Conservation (phyloP, 2,113 vertebrate species). For the Callospermophilus lateralis region DNA sequence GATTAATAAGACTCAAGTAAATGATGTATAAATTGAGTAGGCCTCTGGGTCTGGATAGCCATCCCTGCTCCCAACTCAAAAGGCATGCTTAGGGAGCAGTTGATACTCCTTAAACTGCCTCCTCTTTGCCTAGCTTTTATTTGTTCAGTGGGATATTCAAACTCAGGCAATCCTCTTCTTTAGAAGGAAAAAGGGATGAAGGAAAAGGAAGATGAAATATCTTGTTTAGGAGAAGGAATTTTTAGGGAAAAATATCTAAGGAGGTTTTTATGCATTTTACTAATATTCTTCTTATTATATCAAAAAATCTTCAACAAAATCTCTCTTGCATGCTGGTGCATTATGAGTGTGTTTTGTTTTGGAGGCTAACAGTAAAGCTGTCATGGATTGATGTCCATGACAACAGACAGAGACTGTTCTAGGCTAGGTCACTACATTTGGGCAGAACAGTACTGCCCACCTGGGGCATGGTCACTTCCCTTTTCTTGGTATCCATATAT, state of each 20-base stretch:
- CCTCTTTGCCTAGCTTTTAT: neutral
- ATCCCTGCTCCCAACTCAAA: neutral
- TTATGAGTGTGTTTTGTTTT: neutral
- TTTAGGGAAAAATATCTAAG: neutral
- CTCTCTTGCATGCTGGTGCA: neutral
- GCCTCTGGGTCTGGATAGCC: neutral
- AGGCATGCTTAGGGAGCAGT: neutral
- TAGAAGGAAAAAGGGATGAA: neutral
- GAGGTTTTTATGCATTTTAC: neutral
- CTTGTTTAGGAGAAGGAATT: neutral
- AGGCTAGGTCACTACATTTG: neutral
- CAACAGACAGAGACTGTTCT: neutral
- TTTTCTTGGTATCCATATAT: neutral
- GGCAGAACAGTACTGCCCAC: neutral
- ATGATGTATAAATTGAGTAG: neutral
- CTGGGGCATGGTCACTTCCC: neutral
- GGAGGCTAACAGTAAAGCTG: neutral
- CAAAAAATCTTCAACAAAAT: neutral
- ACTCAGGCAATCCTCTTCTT: neutral
- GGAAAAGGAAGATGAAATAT: neutral
- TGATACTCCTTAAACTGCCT: neutral
- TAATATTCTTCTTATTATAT: neutral
- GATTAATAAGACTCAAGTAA: neutral
- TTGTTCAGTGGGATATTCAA: neutral
- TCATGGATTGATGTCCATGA: neutral